A percentile compares a stretch with the other conserved stretches of the same genome.
phyloP scores from a whole-genome alignment of 2,797 vertebrate species.

The Monodelphis domestica region DNA sequence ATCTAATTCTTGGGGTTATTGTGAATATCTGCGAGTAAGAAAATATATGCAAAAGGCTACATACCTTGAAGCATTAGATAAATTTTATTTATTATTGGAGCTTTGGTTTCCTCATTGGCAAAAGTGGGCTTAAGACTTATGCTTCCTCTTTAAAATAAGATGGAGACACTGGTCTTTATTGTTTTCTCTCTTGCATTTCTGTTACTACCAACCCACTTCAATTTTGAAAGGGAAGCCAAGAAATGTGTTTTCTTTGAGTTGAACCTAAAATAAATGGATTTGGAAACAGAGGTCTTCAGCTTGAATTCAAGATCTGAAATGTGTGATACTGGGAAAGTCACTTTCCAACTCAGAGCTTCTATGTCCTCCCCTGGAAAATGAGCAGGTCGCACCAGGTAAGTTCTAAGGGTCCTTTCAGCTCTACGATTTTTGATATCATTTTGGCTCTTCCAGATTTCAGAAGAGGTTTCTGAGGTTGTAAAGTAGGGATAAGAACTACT shows the following conservation, averaged over 20 bases:
- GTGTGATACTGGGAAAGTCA: neutral
- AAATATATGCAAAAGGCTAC: neutral
- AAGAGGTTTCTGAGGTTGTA: conserved; percentile 11
- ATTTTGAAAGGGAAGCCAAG: neutral
- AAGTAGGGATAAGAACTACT: too few relatives aligned
- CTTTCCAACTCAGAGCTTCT: neutral
- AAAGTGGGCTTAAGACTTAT: neutral
- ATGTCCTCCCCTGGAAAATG: neutral
- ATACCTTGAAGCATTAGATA: neutral
- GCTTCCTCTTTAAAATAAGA: neutral
- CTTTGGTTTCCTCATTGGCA: neutral
- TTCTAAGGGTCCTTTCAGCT: neutral
- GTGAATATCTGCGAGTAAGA: neutral
- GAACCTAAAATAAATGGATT: neutral
- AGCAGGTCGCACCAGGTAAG: neutral
- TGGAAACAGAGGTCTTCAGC: neutral
- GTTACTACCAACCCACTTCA: neutral
- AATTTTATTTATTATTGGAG: neutral
- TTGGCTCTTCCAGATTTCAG: conserved; percentile 5
- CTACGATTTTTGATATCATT: neutral
- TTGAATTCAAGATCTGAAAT: neutral
- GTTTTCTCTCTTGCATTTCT: neutral
- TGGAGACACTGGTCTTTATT: neutral
- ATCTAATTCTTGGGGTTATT: neutral
- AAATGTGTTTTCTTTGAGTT: neutral